Base-by-base conservation (phyloP, 30 jellyfish, hydroid and myxozoan species). In the Catostylus mosaicus region DNA sequence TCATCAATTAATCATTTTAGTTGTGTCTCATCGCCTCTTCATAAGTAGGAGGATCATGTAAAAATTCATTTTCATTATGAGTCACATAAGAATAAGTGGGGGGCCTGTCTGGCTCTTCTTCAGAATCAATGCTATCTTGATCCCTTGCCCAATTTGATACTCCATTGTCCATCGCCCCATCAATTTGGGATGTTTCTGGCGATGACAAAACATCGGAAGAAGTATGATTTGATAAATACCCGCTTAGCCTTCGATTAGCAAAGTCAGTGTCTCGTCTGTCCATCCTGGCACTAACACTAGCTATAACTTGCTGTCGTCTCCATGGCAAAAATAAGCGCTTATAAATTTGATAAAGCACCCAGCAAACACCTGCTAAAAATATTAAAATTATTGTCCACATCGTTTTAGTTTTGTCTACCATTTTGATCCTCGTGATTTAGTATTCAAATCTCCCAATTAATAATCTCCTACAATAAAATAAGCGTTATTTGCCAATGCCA, bases 11-110 rank as follows among this genome's bases (percentile, higher is more conserved):
- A 14, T 40, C 11, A 40, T 40, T 40, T 40, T 40, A 40, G 14
- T 14, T 14, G 11, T 40, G 63, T 27, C 24, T 50, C 20, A 36
- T 68, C 16, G 80, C 80, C 34, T 68, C 80, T 5, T 35, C 80
- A 36, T 68, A 68, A 1, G 80, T 68, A 0, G 80, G 80, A 33
- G 80, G 80, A 37, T 36, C 64, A 37, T 20, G 45, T 10, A 68
- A 24, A n/a, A 34, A 36, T n/a, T 68, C 66, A 35, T 36, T 37
- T 16, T 68, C 45, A 23, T 68, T 43, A 36, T 46, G 59, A 22
- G 59, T 35, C 64, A 68, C 80, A 36, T 68, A 38, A 23, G 36
- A 34, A 68, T 68, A 68, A 16, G 80, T 1, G 19, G 80, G 80
- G n/a, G 80, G 80, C 27, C 30, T 34, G 45, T 68, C 80, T 11